phyloP scores from a whole-genome alignment of 2,113 vertebrate species.

The Megatriorchis doriae region DNA sequence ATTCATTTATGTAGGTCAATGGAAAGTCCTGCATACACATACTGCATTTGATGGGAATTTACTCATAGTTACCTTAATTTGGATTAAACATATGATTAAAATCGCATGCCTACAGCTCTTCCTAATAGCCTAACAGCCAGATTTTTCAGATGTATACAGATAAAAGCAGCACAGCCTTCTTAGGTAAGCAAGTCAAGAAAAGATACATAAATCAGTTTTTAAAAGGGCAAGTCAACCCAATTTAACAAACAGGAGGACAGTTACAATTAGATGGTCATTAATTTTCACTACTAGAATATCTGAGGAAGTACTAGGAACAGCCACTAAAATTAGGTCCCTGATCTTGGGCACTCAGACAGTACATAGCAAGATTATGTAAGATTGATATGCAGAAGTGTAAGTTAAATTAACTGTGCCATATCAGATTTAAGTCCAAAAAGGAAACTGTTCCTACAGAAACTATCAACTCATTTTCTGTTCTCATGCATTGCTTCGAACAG shows the following conservation, averaged over 20 bases:
- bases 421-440: not conserved
- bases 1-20: not conserved
- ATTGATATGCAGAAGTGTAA: rapidly evolving
- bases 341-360: not conserved
- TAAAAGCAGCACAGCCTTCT: not conserved
- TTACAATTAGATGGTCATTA: not conserved
- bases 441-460: not conserved
- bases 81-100: not conserved
- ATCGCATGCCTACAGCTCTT: not conserved
- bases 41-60: not conserved
- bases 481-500: not conserved
- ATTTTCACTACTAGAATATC: not conserved
- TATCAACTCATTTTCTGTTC: not conserved
- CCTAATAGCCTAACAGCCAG: not conserved
- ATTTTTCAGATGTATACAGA: not conserved
- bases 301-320: not conserved
- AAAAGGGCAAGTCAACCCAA: not conserved
- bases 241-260: not conserved
- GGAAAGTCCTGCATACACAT: not conserved
- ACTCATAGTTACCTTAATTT: not conserved
- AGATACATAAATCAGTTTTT: not conserved
- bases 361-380: not conserved
- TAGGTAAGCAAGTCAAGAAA: not conserved
- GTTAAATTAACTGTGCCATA: not conserved
- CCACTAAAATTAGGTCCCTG: not conserved